phyloP scores from a whole-genome alignment of 2,888 invertebrate species.

The Hypomecis atomaria region DNA sequence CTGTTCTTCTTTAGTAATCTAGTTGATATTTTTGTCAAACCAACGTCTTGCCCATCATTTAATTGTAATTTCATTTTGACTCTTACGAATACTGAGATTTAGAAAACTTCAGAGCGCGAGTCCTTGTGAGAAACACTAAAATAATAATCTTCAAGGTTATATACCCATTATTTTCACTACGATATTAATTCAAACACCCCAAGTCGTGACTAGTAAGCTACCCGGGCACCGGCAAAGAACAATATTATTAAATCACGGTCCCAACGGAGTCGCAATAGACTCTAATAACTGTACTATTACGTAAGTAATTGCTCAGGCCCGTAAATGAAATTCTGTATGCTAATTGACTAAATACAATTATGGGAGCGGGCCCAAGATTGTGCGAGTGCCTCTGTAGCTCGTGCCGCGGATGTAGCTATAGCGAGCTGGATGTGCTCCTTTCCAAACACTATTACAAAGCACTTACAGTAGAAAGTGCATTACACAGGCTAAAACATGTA shows the following conservation, averaged over 20 bases:
- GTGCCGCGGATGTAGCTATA: slow-evolving; percentile 29
- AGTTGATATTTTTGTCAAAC: too few relatives aligned
- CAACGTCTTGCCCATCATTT: too few relatives aligned
- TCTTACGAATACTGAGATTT: too few relatives aligned
- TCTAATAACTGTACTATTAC: slow-evolving; percentile 57
- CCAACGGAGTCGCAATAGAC: slow-evolving; percentile 50
- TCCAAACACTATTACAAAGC: too few relatives aligned
- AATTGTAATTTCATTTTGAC: too few relatives aligned
- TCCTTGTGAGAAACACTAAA: background rate
- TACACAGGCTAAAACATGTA: too few relatives aligned
- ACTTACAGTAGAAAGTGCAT: too few relatives aligned
- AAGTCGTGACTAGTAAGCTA: slow-evolving; percentile 8
- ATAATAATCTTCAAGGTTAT: background rate
- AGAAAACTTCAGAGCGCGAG: background rate
- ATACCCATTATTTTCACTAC: slow-evolving; percentile 1
- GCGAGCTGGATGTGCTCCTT: slow-evolving; percentile 35
- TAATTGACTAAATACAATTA: slow-evolving; percentile 81
- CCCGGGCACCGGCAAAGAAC: slow-evolving; percentile 39
- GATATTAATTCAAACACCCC: slow-evolving; percentile 11
- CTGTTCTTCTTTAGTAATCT: too few relatives aligned
- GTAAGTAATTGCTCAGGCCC: slow-evolving; percentile 69
- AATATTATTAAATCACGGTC: slow-evolving; percentile 51
- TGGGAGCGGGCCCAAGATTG: slow-evolving; percentile 70
- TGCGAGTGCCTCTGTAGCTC: slow-evolving; percentile 57
- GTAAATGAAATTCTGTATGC: slow-evolving; percentile 78